Evolutionary conservation across 2,888 invertebrate species (phyloP), one percentile per base, ranked within the genome.

Genomic region (Apotomis betuletana): DNA sequence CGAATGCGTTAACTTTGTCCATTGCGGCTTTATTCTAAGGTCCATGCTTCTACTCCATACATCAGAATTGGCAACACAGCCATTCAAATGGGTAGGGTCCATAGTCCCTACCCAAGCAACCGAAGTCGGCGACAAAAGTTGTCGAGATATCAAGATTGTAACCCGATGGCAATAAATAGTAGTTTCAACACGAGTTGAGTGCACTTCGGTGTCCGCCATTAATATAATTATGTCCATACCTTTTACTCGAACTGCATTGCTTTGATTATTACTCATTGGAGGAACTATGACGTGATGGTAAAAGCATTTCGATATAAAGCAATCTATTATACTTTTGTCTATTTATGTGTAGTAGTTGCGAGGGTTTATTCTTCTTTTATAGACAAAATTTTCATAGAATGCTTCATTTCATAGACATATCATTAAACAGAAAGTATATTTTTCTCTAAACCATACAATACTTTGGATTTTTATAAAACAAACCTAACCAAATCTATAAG

Each of bases 221-320:
- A 59, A 51, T 67, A 51, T 64, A 44, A 51, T 5, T 10, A 65
- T 64, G 5, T 12, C 36, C 36, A 51, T 62, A 27, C 9, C 49
- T 62, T 51, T 62, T 51, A 46, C 12, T 44, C 49, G 15, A 15
- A 27, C 15, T 62, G 49, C 61, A 8, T 41, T 59, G 13, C 13
- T 49, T 67, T 49, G 57, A 57, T 54, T 58, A 58, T 67, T 58
- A 67, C 38, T 58, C 58, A 67, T 49, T 67, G 49, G 67, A 58
- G 49, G 49, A 65, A 44, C 46, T 27, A 57, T 64, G 55, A 64
- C 41, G 64, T 27, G 44, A 55, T 52, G 36, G 12, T 27, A 64
- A 54, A 44, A 44, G 41, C 44, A 55, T 55, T 55, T n/a, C 62
- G 36, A 63, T 41, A 3, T 15, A 41, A 64, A 64, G 13, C 41